These are phyloP conservation scores for Thamnophis sirtalis DNA, from an alignment of 2,113 vertebrate genomes.

Conservation along the genomic window DNA sequence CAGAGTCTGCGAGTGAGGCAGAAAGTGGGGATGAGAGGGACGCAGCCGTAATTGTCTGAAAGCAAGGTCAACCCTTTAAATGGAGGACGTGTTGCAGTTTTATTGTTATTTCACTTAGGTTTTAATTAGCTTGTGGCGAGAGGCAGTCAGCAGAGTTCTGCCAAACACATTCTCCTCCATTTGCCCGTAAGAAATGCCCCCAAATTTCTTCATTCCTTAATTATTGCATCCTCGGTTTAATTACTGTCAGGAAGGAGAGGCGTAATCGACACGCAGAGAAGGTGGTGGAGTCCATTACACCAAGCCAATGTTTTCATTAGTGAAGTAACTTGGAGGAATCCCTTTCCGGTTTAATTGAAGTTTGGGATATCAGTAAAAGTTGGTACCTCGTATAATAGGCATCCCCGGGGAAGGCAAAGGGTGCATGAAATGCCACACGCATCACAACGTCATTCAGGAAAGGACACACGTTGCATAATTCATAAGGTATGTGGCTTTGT, in stretches of 20 bases:
- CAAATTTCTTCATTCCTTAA: conserved; percentile 8
- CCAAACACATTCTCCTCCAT: conserved; percentile 10
- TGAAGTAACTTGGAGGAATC: not conserved
- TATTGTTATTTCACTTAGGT: conserved; percentile 2
- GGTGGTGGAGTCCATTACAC: not conserved
- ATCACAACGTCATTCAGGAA: not conserved
- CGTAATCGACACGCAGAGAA: not conserved
- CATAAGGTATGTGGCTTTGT: not conserved
- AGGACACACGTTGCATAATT: not conserved
- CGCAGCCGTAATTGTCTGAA: not conserved
- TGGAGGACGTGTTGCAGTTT: not conserved
- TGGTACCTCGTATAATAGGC: no score
- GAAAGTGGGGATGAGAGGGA: accelerated
- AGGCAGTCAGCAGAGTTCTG: not conserved
- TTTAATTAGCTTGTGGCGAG: conserved; percentile 18
- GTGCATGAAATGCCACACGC: not conserved
- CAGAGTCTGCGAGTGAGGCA: no score
- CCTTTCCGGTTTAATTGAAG: not conserved
- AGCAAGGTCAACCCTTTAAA: conserved; percentile 8
- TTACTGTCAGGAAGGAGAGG: not conserved
- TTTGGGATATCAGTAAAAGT: not conserved
- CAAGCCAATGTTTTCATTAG: not conserved
- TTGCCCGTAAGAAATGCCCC: not conserved
- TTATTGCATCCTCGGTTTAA: not conserved
- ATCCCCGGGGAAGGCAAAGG: not conserved